These are phyloP conservation scores for Varroa destructor DNA, from an alignment of 1,140 invertebrate species.

Conservation along the genomic window DNA sequence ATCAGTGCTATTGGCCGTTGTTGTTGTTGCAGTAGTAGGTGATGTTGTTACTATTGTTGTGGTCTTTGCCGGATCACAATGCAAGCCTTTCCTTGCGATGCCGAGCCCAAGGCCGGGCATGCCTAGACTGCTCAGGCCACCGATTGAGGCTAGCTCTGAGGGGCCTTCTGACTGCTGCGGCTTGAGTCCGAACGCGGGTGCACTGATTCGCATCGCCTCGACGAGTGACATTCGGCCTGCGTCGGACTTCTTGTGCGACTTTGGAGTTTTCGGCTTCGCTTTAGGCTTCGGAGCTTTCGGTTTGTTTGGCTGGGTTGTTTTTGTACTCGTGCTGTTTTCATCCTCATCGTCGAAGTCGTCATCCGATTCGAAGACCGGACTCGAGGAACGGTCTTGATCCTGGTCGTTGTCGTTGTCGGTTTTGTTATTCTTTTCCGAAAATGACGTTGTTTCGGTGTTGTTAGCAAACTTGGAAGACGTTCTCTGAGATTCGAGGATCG, in stretches of 20 bases:
- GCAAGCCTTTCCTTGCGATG: conserved; percentile 29
- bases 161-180: conserved; percentile 42
- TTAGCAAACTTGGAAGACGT: conserved; percentile 30
- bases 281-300: conserved; percentile 31
- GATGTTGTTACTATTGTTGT: conserved; percentile 1
- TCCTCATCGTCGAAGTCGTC: conserved; percentile 54
- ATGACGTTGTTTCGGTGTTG: conserved; percentile 33
- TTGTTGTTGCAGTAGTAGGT: too few species aligned
- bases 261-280: conserved; percentile 30
- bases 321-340: conserved; percentile 38
- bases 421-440: conserved; percentile 37
- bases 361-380: conserved; percentile 87
- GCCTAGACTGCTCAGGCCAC: conserved; percentile 50
- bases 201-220: background rate
- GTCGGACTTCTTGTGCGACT: conserved; percentile 27
- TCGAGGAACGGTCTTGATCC: conserved; percentile 73
- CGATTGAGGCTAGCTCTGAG: conserved; percentile 50
- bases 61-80: conserved; percentile 31
- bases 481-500: conserved; percentile 18
- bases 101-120: conserved; percentile 42
- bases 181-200: conserved; percentile 12
- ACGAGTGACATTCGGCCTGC: conserved; percentile 35
- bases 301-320: conserved; percentile 25
- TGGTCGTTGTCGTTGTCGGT: conserved; percentile 32
- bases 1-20: too few species aligned